phyloP scores from a whole-genome alignment of 2,113 vertebrate species.

The Anhinga rufa region DNA sequence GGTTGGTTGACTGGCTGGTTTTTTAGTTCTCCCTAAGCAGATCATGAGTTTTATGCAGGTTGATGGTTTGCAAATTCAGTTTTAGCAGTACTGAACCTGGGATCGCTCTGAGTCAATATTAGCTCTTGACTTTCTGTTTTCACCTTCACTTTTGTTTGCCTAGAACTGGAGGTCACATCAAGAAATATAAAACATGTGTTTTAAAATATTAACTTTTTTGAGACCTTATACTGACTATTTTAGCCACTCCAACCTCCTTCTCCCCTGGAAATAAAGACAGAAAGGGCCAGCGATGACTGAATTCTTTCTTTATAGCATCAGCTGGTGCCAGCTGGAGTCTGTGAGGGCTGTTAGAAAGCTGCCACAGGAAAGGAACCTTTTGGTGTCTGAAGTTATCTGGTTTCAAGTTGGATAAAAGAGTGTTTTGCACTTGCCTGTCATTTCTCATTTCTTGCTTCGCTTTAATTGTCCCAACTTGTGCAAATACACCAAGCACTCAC shows the following conservation, averaged over 20 bases:
- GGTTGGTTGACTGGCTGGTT: no score
- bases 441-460: background rate
- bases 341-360: background rate
- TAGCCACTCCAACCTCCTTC: background rate
- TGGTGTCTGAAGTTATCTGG: background rate
- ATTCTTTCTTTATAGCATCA: background rate
- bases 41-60: background rate
- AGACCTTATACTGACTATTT: background rate
- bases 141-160: background rate
- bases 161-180: background rate
- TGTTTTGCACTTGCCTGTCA: background rate
- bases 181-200: background rate
- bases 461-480: background rate
- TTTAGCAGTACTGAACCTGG: background rate
- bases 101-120: background rate
- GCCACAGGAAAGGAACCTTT: background rate
- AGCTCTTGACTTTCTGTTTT: background rate
- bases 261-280: background rate
- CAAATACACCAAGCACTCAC: background rate
- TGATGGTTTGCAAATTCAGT: background rate
- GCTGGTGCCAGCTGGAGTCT: background rate
- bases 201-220: background rate
- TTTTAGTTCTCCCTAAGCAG: background rate
- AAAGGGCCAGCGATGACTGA: background rate
- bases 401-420: background rate